Evolutionary conservation across 2,113 vertebrate species (phyloP), one percentile per base, ranked within the genome.

Genomic region (Oncorhynchus clarkii): DNA sequence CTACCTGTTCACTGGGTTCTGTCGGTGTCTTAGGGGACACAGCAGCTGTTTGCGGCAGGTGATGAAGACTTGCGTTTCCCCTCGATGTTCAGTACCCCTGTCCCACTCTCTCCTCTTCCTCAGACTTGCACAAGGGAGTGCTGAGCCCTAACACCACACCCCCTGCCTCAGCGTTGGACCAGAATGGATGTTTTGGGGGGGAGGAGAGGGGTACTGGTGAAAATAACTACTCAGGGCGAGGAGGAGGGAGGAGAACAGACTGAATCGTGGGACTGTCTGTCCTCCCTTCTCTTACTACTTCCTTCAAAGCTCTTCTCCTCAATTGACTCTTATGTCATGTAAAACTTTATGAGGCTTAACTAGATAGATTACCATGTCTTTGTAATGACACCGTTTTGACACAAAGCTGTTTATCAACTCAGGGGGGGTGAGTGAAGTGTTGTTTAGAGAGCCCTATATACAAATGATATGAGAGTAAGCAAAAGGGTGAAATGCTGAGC

Each of bases 1-100:
- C 86, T 81, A 91, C 90, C 88, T 90, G 85, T 73, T 78, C 7
- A 67, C 48, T 66, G 68, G 75, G 75, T 72, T 16, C 27, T 27
- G 26, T 34, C 27, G 16, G 31, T 26, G 31, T 67, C 29, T 14
- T 34, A 14, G 39, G 39, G 39, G 39, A 45, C 39, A 45, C 11
- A 9, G 39, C 39, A 45, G 39, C 39, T 45, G 39, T 45, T 45
- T 45, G 39, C 13, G 14, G 16, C 51, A 54, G 51, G 51, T 54
- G 16, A 2, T 54, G 51, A 18, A 54, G 51, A 54, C 51, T 14
- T 54, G 4, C 16, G 51, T 54, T 14, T 54, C 5, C 51, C 51
- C 14, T 18, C 16, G 51, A 54, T 54, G 39, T 45, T 45, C 34
- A 45, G 31, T 68, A 18, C 16, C 22, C 20, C 3, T 51, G 20